Percentiles rank a stretch among this genome's conserved stretches.
These are phyloP conservation scores for Rhadinocentrus ornatus DNA, from an alignment of 2,797 vertebrate genomes.

Conservation along the genomic window DNA sequence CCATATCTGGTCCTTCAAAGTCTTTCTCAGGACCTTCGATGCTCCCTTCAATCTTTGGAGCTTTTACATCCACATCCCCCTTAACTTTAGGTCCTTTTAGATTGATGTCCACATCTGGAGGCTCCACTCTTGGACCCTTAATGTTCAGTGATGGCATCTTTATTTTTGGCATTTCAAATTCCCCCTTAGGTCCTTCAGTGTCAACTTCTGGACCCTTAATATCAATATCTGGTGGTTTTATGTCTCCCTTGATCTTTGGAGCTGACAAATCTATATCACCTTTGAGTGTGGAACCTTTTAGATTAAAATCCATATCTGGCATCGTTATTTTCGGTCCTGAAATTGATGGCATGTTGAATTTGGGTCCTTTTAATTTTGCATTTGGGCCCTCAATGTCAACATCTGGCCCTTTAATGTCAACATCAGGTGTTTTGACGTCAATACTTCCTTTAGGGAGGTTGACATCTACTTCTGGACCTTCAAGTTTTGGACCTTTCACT, in stretches of 20 bases:
- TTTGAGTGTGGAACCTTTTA: conserved; percentile 23
- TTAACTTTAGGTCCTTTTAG: conserved; percentile 20
- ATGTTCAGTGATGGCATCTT: conserved; percentile 23
- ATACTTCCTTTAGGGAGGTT: conserved; percentile 52
- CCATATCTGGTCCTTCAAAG: too few species aligned
- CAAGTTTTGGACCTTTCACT: conserved; percentile 31
- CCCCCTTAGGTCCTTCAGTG: too few species aligned
- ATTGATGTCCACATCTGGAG: conserved; percentile 24
- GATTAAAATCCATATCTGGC: conserved; percentile 18
- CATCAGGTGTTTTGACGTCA: conserved; percentile 35
- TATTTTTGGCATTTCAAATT: conserved; percentile 34
- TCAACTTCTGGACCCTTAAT: conserved; percentile 2
- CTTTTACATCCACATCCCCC: conserved; percentile 11
- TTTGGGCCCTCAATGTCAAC: conserved; percentile 32
- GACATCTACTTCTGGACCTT: conserved; percentile 25
- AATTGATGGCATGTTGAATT: conserved; percentile 33
- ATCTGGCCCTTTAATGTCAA: conserved; percentile 24
- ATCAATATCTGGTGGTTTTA: too few species aligned
- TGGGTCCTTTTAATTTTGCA: conserved; percentile 4
- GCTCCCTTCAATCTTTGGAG: too few species aligned
- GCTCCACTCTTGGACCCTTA: conserved; percentile 10
- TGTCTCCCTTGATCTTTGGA: too few species aligned
- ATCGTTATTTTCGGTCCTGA: conserved; percentile 3
- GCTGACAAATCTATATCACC: conserved; percentile 7
- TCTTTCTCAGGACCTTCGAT: too few species aligned